phyloP scores from a whole-genome alignment of 1,140 invertebrate species.

The Bombus haemorrhoidalis region DNA sequence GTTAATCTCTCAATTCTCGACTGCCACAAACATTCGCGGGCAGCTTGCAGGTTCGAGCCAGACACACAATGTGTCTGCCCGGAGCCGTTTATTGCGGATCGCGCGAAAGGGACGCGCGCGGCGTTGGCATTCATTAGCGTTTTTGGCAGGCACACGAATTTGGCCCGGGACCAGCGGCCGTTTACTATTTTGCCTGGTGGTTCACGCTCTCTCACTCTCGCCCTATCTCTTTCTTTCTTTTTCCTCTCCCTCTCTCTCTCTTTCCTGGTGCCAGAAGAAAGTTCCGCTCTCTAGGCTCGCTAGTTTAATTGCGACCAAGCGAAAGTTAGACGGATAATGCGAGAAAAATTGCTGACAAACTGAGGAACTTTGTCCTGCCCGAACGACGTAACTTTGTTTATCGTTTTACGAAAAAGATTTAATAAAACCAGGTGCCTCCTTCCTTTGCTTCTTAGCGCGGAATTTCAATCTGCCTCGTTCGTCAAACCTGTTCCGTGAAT shows the following conservation, averaged over 20 bases:
- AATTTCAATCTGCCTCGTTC: conserved; percentile 32
- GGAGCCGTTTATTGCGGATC: conserved; percentile 37
- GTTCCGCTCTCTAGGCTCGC: background rate
- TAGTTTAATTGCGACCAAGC: conserved; percentile 37
- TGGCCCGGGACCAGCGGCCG: conserved; percentile 41
- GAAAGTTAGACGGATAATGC: conserved; percentile 38
- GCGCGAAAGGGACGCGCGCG: conserved; percentile 11
- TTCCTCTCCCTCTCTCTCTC: background rate
- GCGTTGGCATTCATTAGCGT: conserved; percentile 46
- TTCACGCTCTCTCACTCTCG: background rate
- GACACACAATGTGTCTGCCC: conserved; percentile 30
- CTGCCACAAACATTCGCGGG: conserved; percentile 12
- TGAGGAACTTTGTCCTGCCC: conserved; percentile 23
- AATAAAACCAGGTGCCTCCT: conserved; percentile 18
- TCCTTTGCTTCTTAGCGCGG: background rate
- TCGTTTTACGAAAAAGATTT: conserved; percentile 28
- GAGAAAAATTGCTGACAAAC: conserved; percentile 52
- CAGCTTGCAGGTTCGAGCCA: background rate
- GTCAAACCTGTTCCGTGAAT: background rate
- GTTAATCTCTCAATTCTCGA: conserved; percentile 16
- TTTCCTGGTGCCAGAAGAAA: background rate
- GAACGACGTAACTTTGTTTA: conserved; percentile 30
- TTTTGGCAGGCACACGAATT: conserved; percentile 36
- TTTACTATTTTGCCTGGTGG: conserved; percentile 35
- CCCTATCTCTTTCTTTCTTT: background rate